A percentile compares a stretch with the other conserved stretches of the same genome.
Evolutionary conservation across 2,888 invertebrate species (phyloP).

Genomic region (Labia minor): DNA sequence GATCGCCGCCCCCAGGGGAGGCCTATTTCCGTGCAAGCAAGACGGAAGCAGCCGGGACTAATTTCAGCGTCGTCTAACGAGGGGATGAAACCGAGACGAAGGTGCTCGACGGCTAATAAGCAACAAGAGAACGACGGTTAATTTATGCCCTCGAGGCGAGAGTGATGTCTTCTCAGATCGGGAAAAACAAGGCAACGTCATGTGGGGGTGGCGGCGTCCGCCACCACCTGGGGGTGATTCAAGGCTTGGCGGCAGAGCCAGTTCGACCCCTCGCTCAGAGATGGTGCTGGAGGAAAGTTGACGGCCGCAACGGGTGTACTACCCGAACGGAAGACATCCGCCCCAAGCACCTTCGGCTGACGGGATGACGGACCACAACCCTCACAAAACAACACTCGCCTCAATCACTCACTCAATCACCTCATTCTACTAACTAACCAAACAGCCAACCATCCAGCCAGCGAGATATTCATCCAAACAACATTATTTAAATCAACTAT

Average conservation of each 20-base stretch:
- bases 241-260: neutral
- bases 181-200: too few relatives aligned
- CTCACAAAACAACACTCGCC: neutral
- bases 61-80: neutral
- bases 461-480: too few relatives aligned
- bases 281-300: neutral
- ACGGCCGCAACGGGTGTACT: neutral
- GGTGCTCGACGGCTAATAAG: neutral
- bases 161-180: constrained; percentile 2
- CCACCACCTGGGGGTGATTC: neutral
- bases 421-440: too few relatives aligned
- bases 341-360: neutral
- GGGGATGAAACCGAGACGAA: neutral
- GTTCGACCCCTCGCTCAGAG: neutral
- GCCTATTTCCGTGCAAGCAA: neutral
- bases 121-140: neutral
- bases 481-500: too few relatives aligned
- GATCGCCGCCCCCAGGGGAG: neutral
- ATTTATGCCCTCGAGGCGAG: neutral
- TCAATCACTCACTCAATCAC: too few relatives aligned
- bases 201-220: neutral
- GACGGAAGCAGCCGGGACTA: neutral
- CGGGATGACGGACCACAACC: neutral
- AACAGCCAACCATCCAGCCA: too few relatives aligned
- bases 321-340: neutral